Evolutionary conservation across 2,797 vertebrate species (phyloP).

Genomic region (Cossypha niveicapilla): DNA sequence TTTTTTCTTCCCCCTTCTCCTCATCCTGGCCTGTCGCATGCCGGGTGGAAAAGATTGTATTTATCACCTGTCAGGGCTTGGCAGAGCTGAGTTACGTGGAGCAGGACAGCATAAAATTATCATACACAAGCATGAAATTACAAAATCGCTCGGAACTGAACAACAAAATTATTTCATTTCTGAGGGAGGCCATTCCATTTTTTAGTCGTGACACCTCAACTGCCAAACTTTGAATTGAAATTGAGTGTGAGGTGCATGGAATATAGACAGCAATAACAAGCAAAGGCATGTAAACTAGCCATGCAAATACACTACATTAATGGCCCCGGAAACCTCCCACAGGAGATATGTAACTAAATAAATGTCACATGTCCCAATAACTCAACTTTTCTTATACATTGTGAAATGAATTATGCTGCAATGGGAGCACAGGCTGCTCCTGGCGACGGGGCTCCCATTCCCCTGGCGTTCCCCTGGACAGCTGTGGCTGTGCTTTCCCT

Average conservation of each 20-base stretch:
- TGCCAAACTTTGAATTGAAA: constrained; percentile 85
- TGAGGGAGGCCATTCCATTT: constrained; percentile 83
- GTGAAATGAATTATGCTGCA: constrained; percentile 34
- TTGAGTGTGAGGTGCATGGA: constrained; percentile 76
- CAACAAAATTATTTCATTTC: constrained; percentile 98
- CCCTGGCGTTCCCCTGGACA: neutral
- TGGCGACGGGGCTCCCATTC: neutral
- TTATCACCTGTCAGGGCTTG: constrained; percentile 99
- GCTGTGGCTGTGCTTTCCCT: neutral
- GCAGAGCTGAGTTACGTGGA: constrained; percentile 98
- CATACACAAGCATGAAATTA: constrained; percentile 99
- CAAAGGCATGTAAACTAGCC: constrained; percentile 77
- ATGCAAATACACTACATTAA: constrained; percentile 77
- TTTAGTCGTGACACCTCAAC: constrained; percentile 87
- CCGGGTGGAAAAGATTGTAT: constrained; percentile 95
- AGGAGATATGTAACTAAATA: constrained; percentile 74
- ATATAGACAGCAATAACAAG: constrained; percentile 78
- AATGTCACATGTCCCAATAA: constrained; percentile 72
- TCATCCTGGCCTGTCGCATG: constrained; percentile 82
- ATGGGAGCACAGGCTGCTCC: neutral
- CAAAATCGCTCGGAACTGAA: constrained; percentile 98
- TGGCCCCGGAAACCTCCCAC: constrained; percentile 68
- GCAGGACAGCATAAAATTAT: constrained; percentile 99
- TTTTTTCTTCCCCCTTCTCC: neutral
- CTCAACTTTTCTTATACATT: constrained; percentile 58